Evolutionary conservation across 2,888 invertebrate species (phyloP), one percentile per base, ranked within the genome.

Genomic region (Taphrorychus bicolor): DNA sequence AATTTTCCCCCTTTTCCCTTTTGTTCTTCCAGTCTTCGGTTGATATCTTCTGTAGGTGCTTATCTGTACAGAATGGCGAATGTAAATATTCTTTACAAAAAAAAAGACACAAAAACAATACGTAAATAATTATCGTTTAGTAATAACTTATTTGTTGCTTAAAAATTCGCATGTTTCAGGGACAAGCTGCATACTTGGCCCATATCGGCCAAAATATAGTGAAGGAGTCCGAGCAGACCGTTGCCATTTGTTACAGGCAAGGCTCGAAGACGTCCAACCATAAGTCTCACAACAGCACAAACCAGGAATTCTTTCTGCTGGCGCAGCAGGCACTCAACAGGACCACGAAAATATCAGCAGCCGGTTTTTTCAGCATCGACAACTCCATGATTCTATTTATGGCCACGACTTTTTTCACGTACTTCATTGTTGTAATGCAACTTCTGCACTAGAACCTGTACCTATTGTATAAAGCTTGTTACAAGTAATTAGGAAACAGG

Each of bases 381-480:
- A 56, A 70, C 16, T 57, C 66, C n/a, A 70, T 70, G 70, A 66
- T 70, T 41, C 42, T 70, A 16, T 70, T 70, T 40, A 66, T 70
- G 23, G 49, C 59, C n/a, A 62, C 66, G 1, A 70, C 66, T 4
- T 66, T 66, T 42, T 66, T 66, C 40, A 62, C 70, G 2, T 70
- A 70, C 23, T 66, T 70, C 52, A 70, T 70, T 56, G 70, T 70
- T 18, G 59, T 66, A 9, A 54, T 66, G 49, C 70, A 70, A 40
- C 16, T 70, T 3, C 7, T 32, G 32, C n/a, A n/a, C n/a, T n/a
- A n/a, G n/a, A n/a, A n/a, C n/a, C n/a, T n/a, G n/a, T n/a, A n/a
- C n/a, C n/a, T n/a, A n/a, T n/a, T n/a, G n/a, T n/a, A n/a, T n/a
- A n/a, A n/a, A n/a, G n/a, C n/a, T n/a, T n/a, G n/a, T n/a, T n/a